A percentile compares a stretch with the other conserved stretches of the same genome.
Conservation (phyloP, 2,113 vertebrate genomes). For the Esox niger region DNA sequence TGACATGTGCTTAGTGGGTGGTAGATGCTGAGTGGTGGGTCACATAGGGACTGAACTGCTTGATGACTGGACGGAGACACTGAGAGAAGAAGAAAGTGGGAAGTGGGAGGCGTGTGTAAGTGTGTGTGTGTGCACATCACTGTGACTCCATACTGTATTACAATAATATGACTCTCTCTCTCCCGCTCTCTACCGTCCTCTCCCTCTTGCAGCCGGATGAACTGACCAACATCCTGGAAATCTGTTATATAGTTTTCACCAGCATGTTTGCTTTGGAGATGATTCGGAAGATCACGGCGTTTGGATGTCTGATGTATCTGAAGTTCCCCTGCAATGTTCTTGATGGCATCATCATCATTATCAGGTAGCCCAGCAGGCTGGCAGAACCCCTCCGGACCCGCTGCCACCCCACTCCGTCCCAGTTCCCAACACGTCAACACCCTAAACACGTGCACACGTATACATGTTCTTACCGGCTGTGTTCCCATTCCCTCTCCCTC, state of each 20-base stretch:
- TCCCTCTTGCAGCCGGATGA: constrained; percentile 82
- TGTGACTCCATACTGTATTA: too few relatives aligned
- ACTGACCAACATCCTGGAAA: constrained; percentile 94
- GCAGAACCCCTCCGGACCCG: neutral
- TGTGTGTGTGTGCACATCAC: neutral
- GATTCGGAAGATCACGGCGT: constrained; percentile 93
- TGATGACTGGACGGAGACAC: constrained; percentile 22
- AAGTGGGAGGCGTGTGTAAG: neutral
- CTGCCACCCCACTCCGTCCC: too few relatives aligned
- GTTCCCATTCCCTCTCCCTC: too few relatives aligned
- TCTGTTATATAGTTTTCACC: constrained; percentile 98
- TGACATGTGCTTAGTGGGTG: constrained; percentile 25
- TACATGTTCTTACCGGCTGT: too few relatives aligned
- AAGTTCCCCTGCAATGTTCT: constrained; percentile 96
- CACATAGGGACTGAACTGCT: constrained; percentile 16
- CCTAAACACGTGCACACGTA: neutral
- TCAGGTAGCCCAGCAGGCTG: constrained; percentile 85
- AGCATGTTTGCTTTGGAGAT: constrained; percentile 99
- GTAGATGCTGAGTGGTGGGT: constrained; percentile 31
- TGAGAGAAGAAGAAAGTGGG: neutral
- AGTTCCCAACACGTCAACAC: too few relatives aligned
- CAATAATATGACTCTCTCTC: neutral
- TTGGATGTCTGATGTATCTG: constrained; percentile 91
- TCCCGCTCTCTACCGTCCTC: neutral
- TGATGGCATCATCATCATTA: constrained; percentile 95